Base-by-base conservation (phyloP, 2,797 vertebrate species). In the Crossoptilon crossoptilon region DNA sequence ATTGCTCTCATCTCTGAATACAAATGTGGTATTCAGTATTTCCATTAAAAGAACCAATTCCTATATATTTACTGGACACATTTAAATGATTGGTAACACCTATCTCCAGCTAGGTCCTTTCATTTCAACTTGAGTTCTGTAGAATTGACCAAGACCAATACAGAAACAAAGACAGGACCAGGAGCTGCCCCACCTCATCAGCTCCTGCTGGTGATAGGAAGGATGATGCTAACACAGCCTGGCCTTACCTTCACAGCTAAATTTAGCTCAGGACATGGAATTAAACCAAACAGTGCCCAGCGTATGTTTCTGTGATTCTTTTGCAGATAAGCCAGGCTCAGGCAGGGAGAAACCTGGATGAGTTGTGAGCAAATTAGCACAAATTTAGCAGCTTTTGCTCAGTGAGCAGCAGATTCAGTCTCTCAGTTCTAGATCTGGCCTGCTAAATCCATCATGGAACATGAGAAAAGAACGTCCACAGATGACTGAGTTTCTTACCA, bases 301-400 rank as follows among this genome's bases (percentile, higher is more conserved):
- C 4, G 31, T 0, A 0, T 19, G 37, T 31, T 22, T 75, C n/a
- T 1, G 2, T 39, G 15, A 27, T 8, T 6, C 26, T 29, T 51
- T 0, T 0, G 10, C 66, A 80, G 72, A 41, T 16, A 59, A 37
- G 39, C 27, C 16, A 24, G 18, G 6, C 29, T 33, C 78, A 48
- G 66, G 27, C 35, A 81, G 55, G 11, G 14, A 72, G 46, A 51
- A 10, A 62, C 16, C 35, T 17, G 8, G 8, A 44, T 1, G 2
- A 9, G 22, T n/a, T 37, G 49, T 4, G 4, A 91, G 63, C 17
- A 22, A 26, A 48, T 18, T 23, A 41, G 58, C 10, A 15, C 53
- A 53, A 37, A 44, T 37, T 27, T 63, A 1, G 4, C 0, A 0
- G 15, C 0, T 0, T 33, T 67, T 39, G 44, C 41, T 15, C 19